A percentile compares a stretch with the other conserved stretches of the same genome.
phyloP scores from a whole-genome alignment of 1,140 invertebrate genomes.

The Agraylea sexmaculata region DNA sequence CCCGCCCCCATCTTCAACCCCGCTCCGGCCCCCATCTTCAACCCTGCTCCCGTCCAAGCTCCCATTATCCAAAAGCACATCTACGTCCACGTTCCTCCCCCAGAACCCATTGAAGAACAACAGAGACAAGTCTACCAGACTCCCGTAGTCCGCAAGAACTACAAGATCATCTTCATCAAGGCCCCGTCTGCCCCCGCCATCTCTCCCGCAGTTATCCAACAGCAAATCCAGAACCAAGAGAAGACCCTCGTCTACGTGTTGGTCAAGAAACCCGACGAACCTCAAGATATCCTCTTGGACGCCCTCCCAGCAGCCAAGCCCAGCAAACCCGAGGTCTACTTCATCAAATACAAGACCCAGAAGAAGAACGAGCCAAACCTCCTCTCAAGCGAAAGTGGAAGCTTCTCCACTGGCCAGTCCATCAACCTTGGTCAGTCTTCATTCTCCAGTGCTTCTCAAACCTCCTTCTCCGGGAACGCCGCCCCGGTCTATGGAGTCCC shows the following conservation, averaged over 20 bases:
- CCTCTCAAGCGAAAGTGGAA: too few relatives aligned
- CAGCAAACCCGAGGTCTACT: conserved; percentile 77
- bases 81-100: conserved; percentile 41
- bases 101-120: conserved; percentile 49
- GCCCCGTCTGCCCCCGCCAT: conserved; percentile 66
- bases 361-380: too few relatives aligned
- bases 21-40: conserved; percentile 28
- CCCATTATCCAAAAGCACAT: conserved; percentile 41
- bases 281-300: conserved; percentile 62
- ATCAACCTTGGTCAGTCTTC: too few relatives aligned
- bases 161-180: conserved; percentile 84
- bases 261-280: conserved; percentile 73
- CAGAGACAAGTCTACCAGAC: conserved; percentile 41
- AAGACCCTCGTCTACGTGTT: conserved; percentile 84
- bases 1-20: background rate
- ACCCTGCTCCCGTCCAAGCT: conserved; percentile 23
- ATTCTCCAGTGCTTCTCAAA: background rate
- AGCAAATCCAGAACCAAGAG: conserved; percentile 67
- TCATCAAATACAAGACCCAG: conserved; percentile 77
- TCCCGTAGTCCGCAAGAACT: conserved; percentile 64
- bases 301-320: conserved; percentile 64
- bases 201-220: conserved; percentile 60
- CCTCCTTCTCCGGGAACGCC: background rate
- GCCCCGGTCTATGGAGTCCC: too few relatives aligned
- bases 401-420: too few relatives aligned